Conservation (phyloP, 2,888 invertebrate genomes). For the Timandra comae region DNA sequence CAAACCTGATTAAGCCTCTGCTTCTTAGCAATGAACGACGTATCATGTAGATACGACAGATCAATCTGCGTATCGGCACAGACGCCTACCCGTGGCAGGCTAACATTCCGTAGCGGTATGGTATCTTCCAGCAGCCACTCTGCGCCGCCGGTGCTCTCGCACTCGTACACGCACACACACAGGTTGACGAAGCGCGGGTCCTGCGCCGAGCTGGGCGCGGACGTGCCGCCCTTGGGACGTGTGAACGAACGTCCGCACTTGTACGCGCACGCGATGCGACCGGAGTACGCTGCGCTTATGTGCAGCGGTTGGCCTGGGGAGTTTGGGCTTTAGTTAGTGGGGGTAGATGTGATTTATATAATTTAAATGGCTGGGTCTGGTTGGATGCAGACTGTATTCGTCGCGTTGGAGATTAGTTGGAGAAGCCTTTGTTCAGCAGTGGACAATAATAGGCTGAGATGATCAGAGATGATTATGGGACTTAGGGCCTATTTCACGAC, state of each 20-base stretch:
- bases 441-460: too few relatives aligned
- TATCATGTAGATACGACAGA: constrained; percentile 88
- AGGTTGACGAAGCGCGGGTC: constrained; percentile 90
- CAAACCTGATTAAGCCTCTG: constrained; percentile 84
- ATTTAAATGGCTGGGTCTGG: too few relatives aligned
- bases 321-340: too few relatives aligned
- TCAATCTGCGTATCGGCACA: constrained; percentile 89
- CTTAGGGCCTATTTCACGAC: too few relatives aligned
- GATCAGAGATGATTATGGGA: too few relatives aligned
- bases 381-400: too few relatives aligned
- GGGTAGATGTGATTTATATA: too few relatives aligned
- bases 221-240: constrained; percentile 85
- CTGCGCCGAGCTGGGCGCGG: constrained; percentile 67
- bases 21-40: constrained; percentile 87
- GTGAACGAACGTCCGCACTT: constrained; percentile 95
- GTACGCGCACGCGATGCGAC: constrained; percentile 97
- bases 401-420: too few relatives aligned
- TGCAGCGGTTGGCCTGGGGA: constrained; percentile 87
- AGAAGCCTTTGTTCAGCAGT: too few relatives aligned
- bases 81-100: constrained; percentile 87
- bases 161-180: constrained; percentile 98
- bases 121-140: constrained; percentile 97
- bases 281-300: constrained; percentile 98
- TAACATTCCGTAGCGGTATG: constrained; percentile 94
- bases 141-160: constrained; percentile 96